Base-by-base conservation (phyloP, 2,797 vertebrate species). In the Muscicapa comitata region DNA sequence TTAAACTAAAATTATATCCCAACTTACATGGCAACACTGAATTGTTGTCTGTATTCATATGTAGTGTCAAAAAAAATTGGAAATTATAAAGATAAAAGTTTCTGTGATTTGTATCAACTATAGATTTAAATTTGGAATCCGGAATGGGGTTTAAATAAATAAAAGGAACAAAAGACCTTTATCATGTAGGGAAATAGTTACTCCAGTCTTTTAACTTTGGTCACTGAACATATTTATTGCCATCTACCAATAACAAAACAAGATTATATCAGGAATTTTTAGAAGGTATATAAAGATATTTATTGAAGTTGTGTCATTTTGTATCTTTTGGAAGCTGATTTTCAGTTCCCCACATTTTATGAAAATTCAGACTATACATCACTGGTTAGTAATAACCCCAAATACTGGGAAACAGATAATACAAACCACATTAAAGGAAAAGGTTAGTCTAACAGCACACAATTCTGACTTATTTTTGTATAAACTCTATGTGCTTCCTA, bases 251-350 rank as follows among this genome's bases (percentile, higher is more conserved):
- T 53, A 90, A 68, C 23, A 94, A 96, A 96, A 81, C 21, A 81
- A 88, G 66, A 73, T 35, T 6, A 33, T 61, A 82, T 91, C 26
- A 89, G 92, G 29, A 72, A 86, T 20, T 84, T 94, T 93, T 86
- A 25, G 75, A 87, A 50, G 9, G 12, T 50, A 50, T 54, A 62
- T 68, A 55, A 78, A 83, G 31, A 82, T 79, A 70, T 68, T 73
- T 45, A 66, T 75, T 84, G 76, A 48, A 78, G 53, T 54, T 31
- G 1, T 61, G 38, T 82, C 14, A 66, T 66, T 90, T 79, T 45
- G 15, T 47, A 76, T 75, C 77, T 94, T 96, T 96, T 86, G 76
- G 90, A 96, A 97, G 70, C 67, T 97, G n/a, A 79, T 91, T 97
- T 97, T 83, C 89, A 88, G 8, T 94, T 95, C 37, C 40, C 71